Conservation (phyloP, 2,888 invertebrate genomes). For the Gari tellinella region DNA sequence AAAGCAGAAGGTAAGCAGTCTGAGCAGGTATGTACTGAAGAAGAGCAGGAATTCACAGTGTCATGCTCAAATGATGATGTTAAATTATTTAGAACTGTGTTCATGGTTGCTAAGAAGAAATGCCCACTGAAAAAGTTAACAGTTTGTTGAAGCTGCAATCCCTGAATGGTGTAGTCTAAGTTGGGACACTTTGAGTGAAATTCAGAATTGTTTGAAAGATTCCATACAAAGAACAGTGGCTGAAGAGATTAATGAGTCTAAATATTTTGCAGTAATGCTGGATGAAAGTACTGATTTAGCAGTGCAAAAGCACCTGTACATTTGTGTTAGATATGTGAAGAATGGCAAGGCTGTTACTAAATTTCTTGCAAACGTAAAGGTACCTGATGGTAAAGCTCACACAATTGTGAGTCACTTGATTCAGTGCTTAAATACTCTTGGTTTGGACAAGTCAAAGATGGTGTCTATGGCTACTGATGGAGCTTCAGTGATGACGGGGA, state of each 20-base stretch:
- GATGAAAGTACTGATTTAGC: conserved; percentile 44
- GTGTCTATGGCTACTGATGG: conserved; percentile 46
- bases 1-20: too few species aligned
- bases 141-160: conserved; percentile 20
- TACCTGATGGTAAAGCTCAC: conserved; percentile 35
- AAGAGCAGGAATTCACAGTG: too few species aligned
- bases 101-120: conserved; percentile 17
- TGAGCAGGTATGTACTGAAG: too few species aligned
- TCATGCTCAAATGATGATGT: too few species aligned
- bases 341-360: conserved; percentile 25
- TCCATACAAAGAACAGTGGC: too few species aligned
- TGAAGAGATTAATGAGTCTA: too few species aligned
- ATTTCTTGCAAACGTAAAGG: conserved; percentile 15
- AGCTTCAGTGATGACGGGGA: conserved; percentile 25
- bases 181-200: too few species aligned
- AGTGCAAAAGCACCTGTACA: conserved; percentile 17
- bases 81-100: conserved; percentile 28
- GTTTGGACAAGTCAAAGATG: conserved; percentile 16
- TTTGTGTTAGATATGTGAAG: conserved; percentile 31
- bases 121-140: conserved; percentile 15
- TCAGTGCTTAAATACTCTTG: neutral
- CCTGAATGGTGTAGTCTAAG: conserved; percentile 46
- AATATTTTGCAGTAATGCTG: conserved; percentile 24
- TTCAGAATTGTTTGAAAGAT: too few species aligned
- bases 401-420: conserved; percentile 25